Percentiles rank a stretch among this genome's conserved stretches.
Conservation (phyloP, 1,140 invertebrate genomes). For the Aphaenogaster ashmeadi region DNA sequence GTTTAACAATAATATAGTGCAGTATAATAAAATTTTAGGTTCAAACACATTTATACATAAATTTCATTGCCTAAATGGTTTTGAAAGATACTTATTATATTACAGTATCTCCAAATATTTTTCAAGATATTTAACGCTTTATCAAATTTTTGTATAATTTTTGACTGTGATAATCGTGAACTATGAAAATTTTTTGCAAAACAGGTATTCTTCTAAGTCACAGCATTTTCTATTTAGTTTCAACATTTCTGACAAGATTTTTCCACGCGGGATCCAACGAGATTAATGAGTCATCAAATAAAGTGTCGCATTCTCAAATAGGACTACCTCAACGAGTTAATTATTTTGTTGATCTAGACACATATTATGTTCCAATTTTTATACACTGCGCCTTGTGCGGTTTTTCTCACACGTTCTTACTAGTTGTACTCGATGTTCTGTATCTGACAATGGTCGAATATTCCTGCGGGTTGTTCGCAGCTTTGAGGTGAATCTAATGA, state of each 20-base stretch:
- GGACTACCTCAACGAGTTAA: neutral
- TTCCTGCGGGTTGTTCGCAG: conserved; percentile 8
- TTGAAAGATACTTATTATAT: neutral
- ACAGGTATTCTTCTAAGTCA: neutral
- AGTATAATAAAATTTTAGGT: neutral
- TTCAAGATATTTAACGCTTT: neutral
- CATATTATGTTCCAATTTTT: conserved; percentile 39
- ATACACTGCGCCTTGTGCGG: neutral
- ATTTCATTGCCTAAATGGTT: neutral
- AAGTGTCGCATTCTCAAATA: neutral
- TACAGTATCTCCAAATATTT: too few species aligned
- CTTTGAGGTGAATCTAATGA: conserved; percentile 14
- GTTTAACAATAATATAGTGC: neutral
- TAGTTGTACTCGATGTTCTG: conserved; percentile 7
- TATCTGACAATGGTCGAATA: conserved; percentile 12
- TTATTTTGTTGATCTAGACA: conserved; percentile 31
- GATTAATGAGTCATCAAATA: too few species aligned
- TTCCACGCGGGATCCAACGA: neutral
- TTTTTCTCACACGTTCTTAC: neutral
- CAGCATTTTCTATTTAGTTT: neutral
- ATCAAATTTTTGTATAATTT: too few species aligned
- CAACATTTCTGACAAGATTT: neutral
- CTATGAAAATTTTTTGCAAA: neutral
- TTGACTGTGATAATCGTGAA: neutral
- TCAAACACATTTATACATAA: neutral